These are phyloP conservation scores for Globicephala melas DNA, from an alignment of 2,113 vertebrate genomes.

Conservation along the genomic window DNA sequence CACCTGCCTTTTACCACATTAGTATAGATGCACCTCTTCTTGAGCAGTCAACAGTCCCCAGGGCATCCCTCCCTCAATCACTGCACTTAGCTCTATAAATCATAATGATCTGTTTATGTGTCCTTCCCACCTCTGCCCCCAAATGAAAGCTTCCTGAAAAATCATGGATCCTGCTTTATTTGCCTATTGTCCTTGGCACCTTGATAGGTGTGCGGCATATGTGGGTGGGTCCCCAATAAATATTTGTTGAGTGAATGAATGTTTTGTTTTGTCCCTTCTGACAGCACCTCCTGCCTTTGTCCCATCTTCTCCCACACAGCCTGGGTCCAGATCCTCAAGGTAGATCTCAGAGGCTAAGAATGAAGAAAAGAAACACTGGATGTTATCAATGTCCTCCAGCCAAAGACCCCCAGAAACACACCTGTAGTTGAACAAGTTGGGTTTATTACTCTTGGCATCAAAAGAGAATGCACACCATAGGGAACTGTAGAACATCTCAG, in stretches of 20 bases:
- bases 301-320: not conserved
- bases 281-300: not conserved
- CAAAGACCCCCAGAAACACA: not conserved
- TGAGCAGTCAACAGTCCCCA: not conserved
- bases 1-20: not conserved
- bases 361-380: not conserved
- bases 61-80: not conserved
- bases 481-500: not conserved
- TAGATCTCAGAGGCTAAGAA: not conserved
- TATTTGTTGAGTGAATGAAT: constrained; percentile 19
- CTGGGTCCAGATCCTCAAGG: not conserved
- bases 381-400: not conserved
- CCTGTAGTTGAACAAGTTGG: not conserved
- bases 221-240: not conserved
- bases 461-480: not conserved
- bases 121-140: not conserved
- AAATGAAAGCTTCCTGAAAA: not conserved
- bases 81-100: not conserved
- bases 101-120: not conserved
- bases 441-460: not conserved
- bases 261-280: not conserved
- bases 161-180: not conserved
- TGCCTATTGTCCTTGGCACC: not conserved
- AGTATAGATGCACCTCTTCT: not conserved
- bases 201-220: not conserved